These are phyloP conservation scores for Neotoma lepida DNA, from an alignment of 2,113 vertebrate genomes.

Conservation along the genomic window DNA sequence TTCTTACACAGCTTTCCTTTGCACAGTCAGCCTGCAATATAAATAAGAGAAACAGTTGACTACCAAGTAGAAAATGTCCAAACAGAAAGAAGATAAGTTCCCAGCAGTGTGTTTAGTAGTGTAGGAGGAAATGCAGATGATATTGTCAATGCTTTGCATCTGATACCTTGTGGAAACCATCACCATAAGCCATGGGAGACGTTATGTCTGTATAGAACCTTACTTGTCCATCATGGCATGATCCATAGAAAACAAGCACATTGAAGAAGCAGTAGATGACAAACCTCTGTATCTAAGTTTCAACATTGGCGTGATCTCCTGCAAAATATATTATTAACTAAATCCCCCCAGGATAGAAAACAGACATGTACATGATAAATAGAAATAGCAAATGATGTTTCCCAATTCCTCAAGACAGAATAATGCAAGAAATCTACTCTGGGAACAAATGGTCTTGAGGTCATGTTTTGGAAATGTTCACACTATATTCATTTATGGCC, in stretches of 20 bases:
- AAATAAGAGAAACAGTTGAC: constrained; percentile 59
- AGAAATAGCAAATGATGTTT: background rate
- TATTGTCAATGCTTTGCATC: background rate
- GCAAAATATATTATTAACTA: background rate
- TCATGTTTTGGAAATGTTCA: background rate
- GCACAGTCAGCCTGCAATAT: background rate
- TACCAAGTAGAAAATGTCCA: constrained; percentile 65
- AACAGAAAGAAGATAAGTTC: constrained; percentile 58
- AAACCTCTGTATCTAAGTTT: background rate
- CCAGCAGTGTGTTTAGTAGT: constrained; percentile 43
- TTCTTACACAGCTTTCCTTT: background rate
- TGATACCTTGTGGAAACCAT: background rate
- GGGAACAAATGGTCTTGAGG: background rate
- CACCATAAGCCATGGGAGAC: background rate
- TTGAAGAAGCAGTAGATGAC: background rate
- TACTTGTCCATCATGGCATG: background rate
- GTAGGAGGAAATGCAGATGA: constrained; percentile 38
- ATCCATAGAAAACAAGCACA: background rate
- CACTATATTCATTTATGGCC: background rate
- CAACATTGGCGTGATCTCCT: background rate
- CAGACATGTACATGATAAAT: background rate
- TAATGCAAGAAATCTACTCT: background rate
- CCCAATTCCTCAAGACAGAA: background rate
- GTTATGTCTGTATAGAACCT: background rate
- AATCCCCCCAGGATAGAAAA: background rate